Base-by-base conservation (phyloP, 2,888 invertebrate genomes). In the Pseudoips prasinana region DNA sequence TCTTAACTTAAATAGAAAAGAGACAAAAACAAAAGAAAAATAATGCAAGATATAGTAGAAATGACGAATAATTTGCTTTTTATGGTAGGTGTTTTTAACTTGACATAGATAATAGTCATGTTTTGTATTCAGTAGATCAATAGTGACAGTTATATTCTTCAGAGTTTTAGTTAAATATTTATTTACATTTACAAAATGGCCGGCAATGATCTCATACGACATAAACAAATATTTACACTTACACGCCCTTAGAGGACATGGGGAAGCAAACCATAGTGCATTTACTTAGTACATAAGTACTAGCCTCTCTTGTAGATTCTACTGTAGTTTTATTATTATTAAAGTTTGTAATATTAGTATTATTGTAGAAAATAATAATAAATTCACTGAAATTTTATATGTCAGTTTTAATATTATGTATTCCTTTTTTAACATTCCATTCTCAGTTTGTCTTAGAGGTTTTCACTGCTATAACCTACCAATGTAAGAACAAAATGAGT, bases 151-250 rank as follows among this genome's bases (percentile, higher is more conserved):
- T 18, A 37, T 43, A 42, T 49, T 49, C 24, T 36, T 25, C 20
- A 30, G 33, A 41, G 33, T 19, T 35, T 41, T 33, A 54, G 45
- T 46, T 44, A 44, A 53, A 60, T 44, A 20, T 20, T 20, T 58
- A 57, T 62, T 66, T 60, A 59, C 58, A 58, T 48, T 57, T 51
- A 41, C 42, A 60, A 46, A 58, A 62, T 45, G 60, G 57, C 65
- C 61, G 63, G 56, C 49, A 58, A 58, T 76, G 80, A 81, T 80
- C 80, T 81, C 79, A 79, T 63, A 62, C 57, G 35, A 43, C 35
- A 42, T 52, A 53, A 39, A 58, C 43, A 33, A 58, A 45, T 41
- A 44, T 43, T 48, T 28, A 23, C 17, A 28, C n/a, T 7, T 20
- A 20, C n/a, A 20, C 2, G 7, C 2, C 20, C 20, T 20, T 7